Base-by-base conservation (phyloP, 2,888 invertebrate genomes). In the Eristalinus sepulchralis region DNA sequence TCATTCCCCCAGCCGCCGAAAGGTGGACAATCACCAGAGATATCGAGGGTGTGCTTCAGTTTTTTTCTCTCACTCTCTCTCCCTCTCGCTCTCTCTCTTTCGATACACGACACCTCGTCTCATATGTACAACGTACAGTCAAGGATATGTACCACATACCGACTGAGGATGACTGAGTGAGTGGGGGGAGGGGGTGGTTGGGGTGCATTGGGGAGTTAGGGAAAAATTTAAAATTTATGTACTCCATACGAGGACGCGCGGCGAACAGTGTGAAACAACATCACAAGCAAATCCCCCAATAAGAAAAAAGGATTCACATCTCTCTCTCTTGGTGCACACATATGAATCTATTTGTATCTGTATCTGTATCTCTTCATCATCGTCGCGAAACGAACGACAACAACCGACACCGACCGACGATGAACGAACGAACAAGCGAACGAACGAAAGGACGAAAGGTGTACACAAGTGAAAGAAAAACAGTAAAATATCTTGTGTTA, bases 301-400 rank as follows among this genome's bases (percentile, higher is more conserved):
- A 86, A 86, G 86, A 86, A 86, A 86, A 86, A 86, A 86, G 86
- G 86, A 86, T 86, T 83, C 86, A 79, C 31, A 11, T 72, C 17
- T 17, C 27, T 33, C 34, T 71, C 79, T 27, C 57, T 68, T 34
- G 55, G 68, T 62, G 39, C 68, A 31, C 24, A 78, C 31, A 36
- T 22, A 36, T 66, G 34, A 36, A 36, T 10, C 24, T 17, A 13
- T 47, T 1, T 47, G 17, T 47, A 17, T 47, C 47, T 47, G 17
- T 0, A 17, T 47, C 17, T 47, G 17, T 47, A 47, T 47, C 47
- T 47, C 34, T 34, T 34, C 47, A 47, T 47, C 47, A 47, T 47
- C 47, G 17, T 47, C 47, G 47, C 39, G 4, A 0, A 11, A 39
- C 8, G 1, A 5, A 0, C 39, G 39, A n/a, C 4, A 8, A 3